Evolutionary conservation across 2,113 vertebrate genomes (phyloP).

Genomic region (Gadus macrocephalus): DNA sequence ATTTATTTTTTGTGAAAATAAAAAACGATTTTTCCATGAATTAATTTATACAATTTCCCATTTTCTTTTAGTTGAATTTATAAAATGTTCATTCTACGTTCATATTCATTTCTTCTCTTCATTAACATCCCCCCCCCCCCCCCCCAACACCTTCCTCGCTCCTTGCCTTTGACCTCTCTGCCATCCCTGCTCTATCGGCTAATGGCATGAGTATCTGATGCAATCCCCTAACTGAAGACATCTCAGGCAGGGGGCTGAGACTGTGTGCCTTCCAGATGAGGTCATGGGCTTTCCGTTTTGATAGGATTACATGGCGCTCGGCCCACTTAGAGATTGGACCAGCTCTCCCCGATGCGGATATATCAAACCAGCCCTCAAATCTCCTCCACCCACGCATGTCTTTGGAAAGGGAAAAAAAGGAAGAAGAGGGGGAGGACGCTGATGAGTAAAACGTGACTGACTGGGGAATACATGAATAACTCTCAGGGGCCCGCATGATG

Average conservation of each 20-base stretch:
- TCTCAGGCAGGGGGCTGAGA: constrained; percentile 41
- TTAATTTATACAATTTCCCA: not conserved
- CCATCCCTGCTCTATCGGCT: constrained; percentile 35
- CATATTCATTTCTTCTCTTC: not conserved
- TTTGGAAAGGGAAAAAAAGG: constrained; percentile 36
- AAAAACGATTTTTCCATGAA: not conserved
- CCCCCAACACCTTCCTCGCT: constrained; percentile 4
- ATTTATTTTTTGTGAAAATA: not conserved
- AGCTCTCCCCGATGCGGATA: constrained; percentile 58
- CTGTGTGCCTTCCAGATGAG: constrained; percentile 60
- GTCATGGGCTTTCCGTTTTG: constrained; percentile 65
- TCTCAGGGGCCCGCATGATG: not conserved
- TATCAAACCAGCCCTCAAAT: constrained; percentile 43
- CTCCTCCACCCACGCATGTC: constrained; percentile 15
- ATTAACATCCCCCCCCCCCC: constrained; percentile 1
- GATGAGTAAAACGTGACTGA: constrained; percentile 39
- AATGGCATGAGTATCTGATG: constrained; percentile 68
- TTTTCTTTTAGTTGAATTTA: not conserved
- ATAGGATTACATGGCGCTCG: constrained; percentile 69
- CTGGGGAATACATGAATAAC: constrained; percentile 15
- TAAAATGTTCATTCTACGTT: not conserved
- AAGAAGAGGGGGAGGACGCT: constrained; percentile 16
- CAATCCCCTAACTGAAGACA: constrained; percentile 67
- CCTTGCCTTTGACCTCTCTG: not conserved
- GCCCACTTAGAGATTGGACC: constrained; percentile 71